Evolutionary conservation across 2,113 vertebrate genomes (phyloP).

Genomic region (Thryonomys swinderianus): DNA sequence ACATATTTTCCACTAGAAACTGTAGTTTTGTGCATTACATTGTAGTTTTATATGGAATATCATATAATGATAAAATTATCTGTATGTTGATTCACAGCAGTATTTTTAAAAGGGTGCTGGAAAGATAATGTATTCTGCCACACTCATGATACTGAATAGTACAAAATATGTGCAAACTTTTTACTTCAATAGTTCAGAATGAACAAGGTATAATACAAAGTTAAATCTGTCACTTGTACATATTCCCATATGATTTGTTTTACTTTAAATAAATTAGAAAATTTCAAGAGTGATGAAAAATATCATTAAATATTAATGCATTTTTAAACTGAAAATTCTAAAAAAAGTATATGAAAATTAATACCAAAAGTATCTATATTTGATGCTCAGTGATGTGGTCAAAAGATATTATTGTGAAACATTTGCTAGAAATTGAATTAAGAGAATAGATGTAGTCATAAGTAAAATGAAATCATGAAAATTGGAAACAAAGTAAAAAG

Average conservation of each 20-base stretch:
- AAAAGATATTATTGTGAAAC: background rate
- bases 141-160: background rate
- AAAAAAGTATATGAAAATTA: background rate
- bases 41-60: background rate
- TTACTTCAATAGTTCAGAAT: background rate
- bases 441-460: background rate
- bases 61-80: background rate
- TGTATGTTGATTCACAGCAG: background rate
- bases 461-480: conserved; percentile 6
- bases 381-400: background rate
- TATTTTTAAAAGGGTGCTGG: background rate
- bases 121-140: background rate
- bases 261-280: background rate
- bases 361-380: background rate
- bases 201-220: background rate
- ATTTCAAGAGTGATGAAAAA: background rate
- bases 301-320: background rate
- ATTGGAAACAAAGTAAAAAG: background rate
- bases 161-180: background rate
- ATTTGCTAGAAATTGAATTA: background rate
- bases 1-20: background rate
- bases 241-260: background rate
- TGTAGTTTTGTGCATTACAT: background rate
- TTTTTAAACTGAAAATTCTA: background rate
- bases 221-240: background rate